Evolutionary conservation across 2,888 invertebrate species (phyloP).

Genomic region (Spicauda simplicius): DNA sequence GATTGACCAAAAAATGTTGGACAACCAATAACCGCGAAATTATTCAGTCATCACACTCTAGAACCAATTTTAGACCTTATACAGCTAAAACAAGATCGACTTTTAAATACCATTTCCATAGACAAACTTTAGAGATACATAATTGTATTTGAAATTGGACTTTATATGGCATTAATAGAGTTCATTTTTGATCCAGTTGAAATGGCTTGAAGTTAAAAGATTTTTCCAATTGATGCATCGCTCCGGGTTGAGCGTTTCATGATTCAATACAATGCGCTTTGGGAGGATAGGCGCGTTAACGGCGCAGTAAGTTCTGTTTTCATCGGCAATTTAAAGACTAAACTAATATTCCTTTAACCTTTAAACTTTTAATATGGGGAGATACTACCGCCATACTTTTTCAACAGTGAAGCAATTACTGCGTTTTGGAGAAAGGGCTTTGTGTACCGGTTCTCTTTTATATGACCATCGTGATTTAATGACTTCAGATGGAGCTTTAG

Average conservation of each 20-base stretch:
- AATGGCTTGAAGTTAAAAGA: slow-evolving; percentile 18
- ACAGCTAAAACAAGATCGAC: neutral
- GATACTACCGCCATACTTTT: too few species aligned
- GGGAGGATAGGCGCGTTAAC: slow-evolving; percentile 18
- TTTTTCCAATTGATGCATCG: slow-evolving; percentile 36
- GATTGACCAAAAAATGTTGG: neutral
- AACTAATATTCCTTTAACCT: too few species aligned
- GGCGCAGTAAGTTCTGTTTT: neutral
- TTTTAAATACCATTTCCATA: slow-evolving; percentile 11
- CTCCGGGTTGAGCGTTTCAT: slow-evolving; percentile 34
- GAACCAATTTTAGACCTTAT: slow-evolving; percentile 14
- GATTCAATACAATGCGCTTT: slow-evolving; percentile 35
- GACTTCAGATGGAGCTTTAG: too few species aligned
- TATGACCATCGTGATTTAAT: too few species aligned
- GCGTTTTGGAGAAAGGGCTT: too few species aligned
- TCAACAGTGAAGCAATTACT: too few species aligned
- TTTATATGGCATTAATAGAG: neutral
- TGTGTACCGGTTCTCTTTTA: too few species aligned
- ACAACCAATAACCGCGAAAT: slow-evolving; percentile 23
- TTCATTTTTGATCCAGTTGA: neutral
- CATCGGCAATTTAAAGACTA: too few species aligned
- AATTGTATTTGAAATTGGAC: neutral
- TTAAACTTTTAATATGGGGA: too few species aligned
- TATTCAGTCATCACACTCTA: slow-evolving; percentile 11
- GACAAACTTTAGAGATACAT: slow-evolving; percentile 9